Conservation (phyloP, 2,888 invertebrate genomes). For the Pachydiplax longipennis region DNA sequence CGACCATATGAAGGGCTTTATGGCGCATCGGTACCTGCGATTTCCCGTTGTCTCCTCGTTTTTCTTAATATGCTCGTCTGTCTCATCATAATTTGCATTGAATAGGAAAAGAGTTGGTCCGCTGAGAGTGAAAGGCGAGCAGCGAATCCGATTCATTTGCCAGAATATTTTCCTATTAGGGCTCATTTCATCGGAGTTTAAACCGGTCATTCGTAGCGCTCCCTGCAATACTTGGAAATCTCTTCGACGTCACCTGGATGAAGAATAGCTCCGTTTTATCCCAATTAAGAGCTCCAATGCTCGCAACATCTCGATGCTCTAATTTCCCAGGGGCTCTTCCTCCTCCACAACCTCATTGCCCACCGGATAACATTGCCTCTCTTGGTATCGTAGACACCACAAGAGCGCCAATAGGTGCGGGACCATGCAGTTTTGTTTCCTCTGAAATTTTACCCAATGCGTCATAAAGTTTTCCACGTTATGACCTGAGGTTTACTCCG, state of each 20-base stretch:
- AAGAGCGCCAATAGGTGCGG: background rate
- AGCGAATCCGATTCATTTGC: slow-evolving; percentile 3
- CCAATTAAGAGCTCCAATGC: slow-evolving; percentile 33
- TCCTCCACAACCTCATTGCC: background rate
- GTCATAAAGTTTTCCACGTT: background rate
- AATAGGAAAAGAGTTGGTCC: background rate
- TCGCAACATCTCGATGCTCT: slow-evolving; percentile 5
- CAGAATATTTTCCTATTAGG: slow-evolving; percentile 24
- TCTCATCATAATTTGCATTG: background rate
- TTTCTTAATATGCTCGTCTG: background rate
- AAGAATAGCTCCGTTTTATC: slow-evolving; percentile 42
- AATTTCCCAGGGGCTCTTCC: slow-evolving; percentile 10
- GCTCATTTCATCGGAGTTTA: background rate
- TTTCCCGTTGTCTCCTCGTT: background rate
- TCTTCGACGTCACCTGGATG: slow-evolving; percentile 28
- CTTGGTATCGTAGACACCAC: background rate
- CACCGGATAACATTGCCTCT: background rate
- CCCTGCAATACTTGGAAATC: background rate
- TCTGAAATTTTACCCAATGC: background rate
- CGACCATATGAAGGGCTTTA: background rate
- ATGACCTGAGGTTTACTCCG: background rate
- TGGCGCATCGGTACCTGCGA: background rate
- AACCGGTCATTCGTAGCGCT: background rate
- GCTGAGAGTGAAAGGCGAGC: background rate
- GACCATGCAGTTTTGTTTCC: background rate